Percentiles rank a stretch among this genome's conserved stretches.
Conservation (phyloP, 2,797 vertebrate genomes). For the Sarcophilus harrisii region DNA sequence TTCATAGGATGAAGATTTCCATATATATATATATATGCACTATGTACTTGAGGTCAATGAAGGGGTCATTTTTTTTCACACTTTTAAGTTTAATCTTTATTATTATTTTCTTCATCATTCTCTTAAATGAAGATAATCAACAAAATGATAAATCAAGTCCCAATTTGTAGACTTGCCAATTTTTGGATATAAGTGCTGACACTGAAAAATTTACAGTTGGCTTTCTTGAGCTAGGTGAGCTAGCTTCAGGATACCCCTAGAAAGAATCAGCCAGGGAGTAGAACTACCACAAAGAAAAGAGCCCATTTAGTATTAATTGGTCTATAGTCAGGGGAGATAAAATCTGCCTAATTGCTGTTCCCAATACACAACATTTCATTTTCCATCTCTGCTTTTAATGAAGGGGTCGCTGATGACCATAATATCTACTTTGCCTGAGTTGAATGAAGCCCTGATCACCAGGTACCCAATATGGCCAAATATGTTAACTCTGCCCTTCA, state of each 20-base stretch:
- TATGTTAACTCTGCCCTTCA: not conserved
- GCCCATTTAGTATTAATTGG: not conserved
- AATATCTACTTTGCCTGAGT: not conserved
- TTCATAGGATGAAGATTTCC: not conserved
- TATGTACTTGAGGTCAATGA: not conserved
- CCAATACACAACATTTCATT: not conserved
- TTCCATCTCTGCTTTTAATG: not conserved
- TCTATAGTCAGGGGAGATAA: not conserved
- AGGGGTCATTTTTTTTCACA: not conserved
- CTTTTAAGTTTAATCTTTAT: not conserved
- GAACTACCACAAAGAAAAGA: not conserved
- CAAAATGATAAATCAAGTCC: not conserved
- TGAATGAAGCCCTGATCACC: not conserved
- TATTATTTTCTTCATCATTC: not conserved
- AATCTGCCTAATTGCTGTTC: not conserved
- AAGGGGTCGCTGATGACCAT: not conserved
- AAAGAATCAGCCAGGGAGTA: not conserved
- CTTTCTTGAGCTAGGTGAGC: not conserved
- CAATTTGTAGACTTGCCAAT: not conserved
- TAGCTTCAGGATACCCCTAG: not conserved
- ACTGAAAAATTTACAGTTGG: not conserved
- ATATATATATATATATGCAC: not conserved
- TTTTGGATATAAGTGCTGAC: not conserved
- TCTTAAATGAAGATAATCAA: not conserved
- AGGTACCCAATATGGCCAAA: not conserved